Evolutionary conservation across 2,888 invertebrate genomes (phyloP), one percentile per base, ranked within the genome.

Genomic region (Chloromyia formosa): DNA sequence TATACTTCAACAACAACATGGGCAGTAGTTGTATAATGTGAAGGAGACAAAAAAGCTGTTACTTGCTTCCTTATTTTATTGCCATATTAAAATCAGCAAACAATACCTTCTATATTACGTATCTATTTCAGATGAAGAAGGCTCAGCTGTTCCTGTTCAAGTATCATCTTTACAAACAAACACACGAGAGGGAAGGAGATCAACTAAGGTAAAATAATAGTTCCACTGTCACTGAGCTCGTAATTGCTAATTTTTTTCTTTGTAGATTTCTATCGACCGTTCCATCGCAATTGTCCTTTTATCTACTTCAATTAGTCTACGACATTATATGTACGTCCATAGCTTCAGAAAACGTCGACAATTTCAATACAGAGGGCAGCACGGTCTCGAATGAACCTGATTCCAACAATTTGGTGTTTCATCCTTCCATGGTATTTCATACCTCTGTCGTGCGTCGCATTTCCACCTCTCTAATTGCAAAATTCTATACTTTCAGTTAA

Each of bases 271-370:
- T 84, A 18, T 82, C 82, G 75, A 81, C 82, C n/a, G 80, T 84
- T 75, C 81, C 84, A 12, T 84, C 84, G 64, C 83, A 84, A 74
- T 77, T 85, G 18, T 84, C 83, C 42, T 84, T 82, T 1, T 84
- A 82, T 78, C 78, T 85, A 60, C 77, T 84, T 75, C 82, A 83
- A 76, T 81, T 83, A 74, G 82, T 85, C 7, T 83, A 83, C 78
- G 82, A 82, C 74, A 85, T 85, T 64, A 84, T 84, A 35, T 83
- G 83, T 74, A 80, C 82, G 12, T 60, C 76, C 12, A 54, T 76
- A 14, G 40, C 73, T 49, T 71, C 66, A 45, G 18, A 42, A 22
- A 56, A 72, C 18, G n/a, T 16, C 7, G 71, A 58, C 40, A 22
- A 18, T 12, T 18, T 20, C n/a, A 66, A 16, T 35, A 40, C 12